A percentile compares a stretch with the other conserved stretches of the same genome.
These are phyloP conservation scores for Botia almorhae DNA, from an alignment of 2,797 vertebrate species.

Conservation along the genomic window DNA sequence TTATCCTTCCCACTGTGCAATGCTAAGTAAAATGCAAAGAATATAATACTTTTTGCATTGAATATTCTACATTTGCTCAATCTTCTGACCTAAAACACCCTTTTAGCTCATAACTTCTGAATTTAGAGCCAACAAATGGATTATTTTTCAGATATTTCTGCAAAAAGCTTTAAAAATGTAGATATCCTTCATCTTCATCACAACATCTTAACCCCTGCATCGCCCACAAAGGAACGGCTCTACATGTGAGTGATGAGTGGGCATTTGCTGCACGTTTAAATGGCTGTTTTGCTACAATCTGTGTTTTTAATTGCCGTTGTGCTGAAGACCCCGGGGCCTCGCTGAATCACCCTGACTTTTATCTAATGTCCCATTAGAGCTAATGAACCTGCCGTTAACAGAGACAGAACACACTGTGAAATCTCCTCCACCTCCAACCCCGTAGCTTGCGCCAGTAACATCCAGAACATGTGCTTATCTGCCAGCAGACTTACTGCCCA, in stretches of 20 bases:
- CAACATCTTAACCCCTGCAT: constrained; percentile 20
- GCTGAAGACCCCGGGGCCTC: constrained; percentile 60
- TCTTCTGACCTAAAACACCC: neutral
- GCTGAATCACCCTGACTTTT: constrained; percentile 63
- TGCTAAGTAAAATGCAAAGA: neutral
- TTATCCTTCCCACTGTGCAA: no score
- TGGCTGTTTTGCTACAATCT: constrained; percentile 51
- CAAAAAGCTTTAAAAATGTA: constrained; percentile 26
- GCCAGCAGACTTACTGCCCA: constrained; percentile 44
- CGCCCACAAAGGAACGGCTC: constrained; percentile 29
- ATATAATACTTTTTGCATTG: no score
- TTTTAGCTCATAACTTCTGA: neutral
- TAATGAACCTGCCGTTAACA: constrained; percentile 64
- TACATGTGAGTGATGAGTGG: constrained; percentile 47
- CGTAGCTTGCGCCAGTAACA: constrained; percentile 34
- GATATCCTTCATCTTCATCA: constrained; percentile 33
- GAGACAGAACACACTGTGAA: constrained; percentile 57
- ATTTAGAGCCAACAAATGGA: constrained; percentile 9
- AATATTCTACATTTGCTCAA: neutral
- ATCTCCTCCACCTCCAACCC: constrained; percentile 51
- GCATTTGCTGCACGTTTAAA: constrained; percentile 56
- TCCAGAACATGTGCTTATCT: constrained; percentile 53
- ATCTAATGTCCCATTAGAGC: constrained; percentile 68
- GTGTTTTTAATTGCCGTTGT: constrained; percentile 62
- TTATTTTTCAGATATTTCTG: neutral